Evolutionary conservation across 2,797 vertebrate species (phyloP).

Genomic region (Onychomys torridus): DNA sequence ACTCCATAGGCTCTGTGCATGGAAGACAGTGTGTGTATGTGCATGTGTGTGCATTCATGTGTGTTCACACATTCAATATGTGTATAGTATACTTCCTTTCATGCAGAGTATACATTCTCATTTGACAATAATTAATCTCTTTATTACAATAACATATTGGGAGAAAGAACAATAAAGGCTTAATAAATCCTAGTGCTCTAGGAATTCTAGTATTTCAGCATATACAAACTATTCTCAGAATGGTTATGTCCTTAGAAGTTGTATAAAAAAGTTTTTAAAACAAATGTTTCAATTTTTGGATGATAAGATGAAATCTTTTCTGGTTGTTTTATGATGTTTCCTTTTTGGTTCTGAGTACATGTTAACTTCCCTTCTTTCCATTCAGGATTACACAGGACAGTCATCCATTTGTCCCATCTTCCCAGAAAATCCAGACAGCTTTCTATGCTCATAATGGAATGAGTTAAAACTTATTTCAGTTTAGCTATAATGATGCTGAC

Average conservation of each 20-base stretch:
- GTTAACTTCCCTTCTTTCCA: neutral
- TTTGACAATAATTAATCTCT: neutral
- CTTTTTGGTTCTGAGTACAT: neutral
- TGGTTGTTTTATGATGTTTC: neutral
- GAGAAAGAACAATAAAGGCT: neutral
- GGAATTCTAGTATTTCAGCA: neutral
- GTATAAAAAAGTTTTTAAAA: neutral
- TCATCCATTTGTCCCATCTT: neutral
- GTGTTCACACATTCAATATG: neutral
- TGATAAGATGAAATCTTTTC: neutral
- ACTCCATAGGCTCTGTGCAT: neutral
- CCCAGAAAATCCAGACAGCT: neutral
- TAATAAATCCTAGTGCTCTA: neutral
- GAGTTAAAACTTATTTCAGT: conserved; percentile 5
- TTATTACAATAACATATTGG: neutral
- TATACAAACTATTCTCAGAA: conserved; percentile 44
- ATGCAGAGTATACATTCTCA: neutral
- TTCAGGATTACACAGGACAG: neutral
- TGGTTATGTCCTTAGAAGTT: conserved; percentile 11
- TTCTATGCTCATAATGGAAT: conserved; percentile 20
- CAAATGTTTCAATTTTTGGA: neutral
- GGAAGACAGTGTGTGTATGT: neutral
- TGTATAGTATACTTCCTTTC: neutral
- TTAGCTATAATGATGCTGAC: neutral
- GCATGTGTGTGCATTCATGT: neutral